A percentile compares a stretch with the other conserved stretches of the same genome.
These are phyloP conservation scores for Oceanites oceanicus DNA, from an alignment of 2,113 vertebrate genomes.

Conservation along the genomic window DNA sequence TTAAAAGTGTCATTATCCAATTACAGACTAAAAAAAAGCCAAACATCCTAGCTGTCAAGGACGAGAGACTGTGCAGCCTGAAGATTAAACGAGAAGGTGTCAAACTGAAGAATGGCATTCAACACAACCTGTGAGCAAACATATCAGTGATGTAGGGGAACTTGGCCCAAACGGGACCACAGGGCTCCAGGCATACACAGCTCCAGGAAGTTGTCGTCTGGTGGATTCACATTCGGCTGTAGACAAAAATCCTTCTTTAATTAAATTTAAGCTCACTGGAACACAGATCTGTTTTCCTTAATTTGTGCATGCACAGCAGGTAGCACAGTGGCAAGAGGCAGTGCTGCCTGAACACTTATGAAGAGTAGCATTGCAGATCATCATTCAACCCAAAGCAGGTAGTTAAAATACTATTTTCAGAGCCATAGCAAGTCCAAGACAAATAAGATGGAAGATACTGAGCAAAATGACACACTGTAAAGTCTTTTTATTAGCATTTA, in stretches of 20 bases:
- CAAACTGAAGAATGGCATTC: not conserved
- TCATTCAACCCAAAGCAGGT: not conserved
- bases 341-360: not conserved
- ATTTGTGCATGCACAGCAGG: not conserved
- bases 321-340: not conserved
- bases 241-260: not conserved
- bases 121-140: not conserved
- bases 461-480: not conserved
- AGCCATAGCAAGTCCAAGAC: not conserved
- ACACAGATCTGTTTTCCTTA: not conserved
- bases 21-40: not conserved
- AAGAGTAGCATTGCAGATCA: not conserved
- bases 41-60: not conserved
- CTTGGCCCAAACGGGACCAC: rapidly evolving
- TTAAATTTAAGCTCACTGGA: not conserved
- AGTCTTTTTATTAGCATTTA: constrained; percentile 78
- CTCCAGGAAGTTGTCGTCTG: not conserved
- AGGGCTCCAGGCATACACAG: not conserved
- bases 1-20: not conserved
- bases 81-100: not conserved
- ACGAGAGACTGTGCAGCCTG: not conserved
- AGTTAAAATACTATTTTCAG: not conserved
- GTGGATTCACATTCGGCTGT: not conserved
- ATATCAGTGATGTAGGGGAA: not conserved
- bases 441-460: not conserved